phyloP scores from a whole-genome alignment of 2,797 vertebrate species.

The Amphiprion clarkii region DNA sequence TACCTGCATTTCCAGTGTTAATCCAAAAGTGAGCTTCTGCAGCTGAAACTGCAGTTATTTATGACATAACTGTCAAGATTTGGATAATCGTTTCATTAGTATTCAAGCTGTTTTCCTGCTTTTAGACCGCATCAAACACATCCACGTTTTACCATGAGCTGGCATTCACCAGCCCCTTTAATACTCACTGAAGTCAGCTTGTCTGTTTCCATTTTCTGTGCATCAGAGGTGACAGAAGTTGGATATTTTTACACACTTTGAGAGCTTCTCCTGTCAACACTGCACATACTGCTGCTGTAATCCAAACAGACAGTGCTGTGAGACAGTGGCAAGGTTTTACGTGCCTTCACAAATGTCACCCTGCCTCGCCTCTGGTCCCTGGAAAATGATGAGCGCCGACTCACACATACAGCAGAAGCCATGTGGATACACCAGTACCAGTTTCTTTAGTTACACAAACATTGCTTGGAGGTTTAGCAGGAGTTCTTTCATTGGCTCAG shows the following conservation, averaged over 20 bases:
- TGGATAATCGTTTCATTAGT: constrained; percentile 41
- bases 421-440: constrained; percentile 7
- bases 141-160: constrained; percentile 32
- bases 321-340: constrained; percentile 70
- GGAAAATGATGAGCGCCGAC: constrained; percentile 36
- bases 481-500: constrained; percentile 23
- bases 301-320: constrained; percentile 69
- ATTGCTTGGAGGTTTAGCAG: constrained; percentile 33
- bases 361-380: constrained; percentile 34
- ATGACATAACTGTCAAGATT: constrained; percentile 14
- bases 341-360: constrained; percentile 77
- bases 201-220: constrained; percentile 26
- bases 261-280: constrained; percentile 40
- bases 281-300: constrained; percentile 47
- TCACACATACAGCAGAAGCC: constrained; percentile 2
- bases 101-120: constrained; percentile 48
- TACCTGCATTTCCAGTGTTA: background rate
- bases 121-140: constrained; percentile 4
- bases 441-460: constrained; percentile 37
- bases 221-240: constrained; percentile 38
- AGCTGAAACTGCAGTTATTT: background rate
- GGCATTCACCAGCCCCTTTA: constrained; percentile 20
- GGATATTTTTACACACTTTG: constrained; percentile 53
- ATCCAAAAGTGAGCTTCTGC: background rate
- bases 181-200: constrained; percentile 27